Base-by-base conservation (phyloP, 2,888 invertebrate species). In the Corythucha ciliata region DNA sequence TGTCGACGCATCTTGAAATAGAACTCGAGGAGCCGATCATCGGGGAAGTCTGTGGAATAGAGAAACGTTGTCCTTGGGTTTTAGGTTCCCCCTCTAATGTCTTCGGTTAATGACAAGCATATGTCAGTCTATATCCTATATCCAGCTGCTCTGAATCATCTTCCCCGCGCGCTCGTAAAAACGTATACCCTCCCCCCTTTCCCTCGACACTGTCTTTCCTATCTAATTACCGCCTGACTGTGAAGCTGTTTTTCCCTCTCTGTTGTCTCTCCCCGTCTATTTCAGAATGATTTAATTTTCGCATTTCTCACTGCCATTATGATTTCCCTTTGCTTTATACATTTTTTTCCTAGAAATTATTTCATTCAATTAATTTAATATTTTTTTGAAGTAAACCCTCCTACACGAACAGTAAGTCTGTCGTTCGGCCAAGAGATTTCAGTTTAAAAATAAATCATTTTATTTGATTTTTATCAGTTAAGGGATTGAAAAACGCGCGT, bases 91-190 rank as follows among this genome's bases (percentile, higher is more conserved):
- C 26, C 20, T 25, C 25, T 36, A 20, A 37, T 49, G 41, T 44
- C 44, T 41, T 47, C 41, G 24, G 44, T 49, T 55, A 55, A 55
- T 55, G 55, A 55, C 55, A 55, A 55, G 55, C 55, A 55, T 55
- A 55, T 55, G 55, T 52, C 53, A 27, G 45, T 46, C 48, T 48
- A 55, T 52, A 55, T 55, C 55, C 55, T 40, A 52, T 44, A 42
- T 48, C 53, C 56, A 56, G 56, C 56, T 56, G 56, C 47, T 49
- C 47, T 33, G 44, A 55, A 53, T 56, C 56, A 53, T 56, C 55
- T 49, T 40, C 47, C 33, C 25, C 47, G 24, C 33, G 24, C 36
- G 45, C 54, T 37, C 48, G 47, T 44, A 55, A 55, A 55, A 55
- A 51, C 52, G 32, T 37, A 21, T 53, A 47, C 52, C 49, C 46